Base-by-base conservation (phyloP, 2,797 vertebrate species). In the Gadopsis marmoratus region DNA sequence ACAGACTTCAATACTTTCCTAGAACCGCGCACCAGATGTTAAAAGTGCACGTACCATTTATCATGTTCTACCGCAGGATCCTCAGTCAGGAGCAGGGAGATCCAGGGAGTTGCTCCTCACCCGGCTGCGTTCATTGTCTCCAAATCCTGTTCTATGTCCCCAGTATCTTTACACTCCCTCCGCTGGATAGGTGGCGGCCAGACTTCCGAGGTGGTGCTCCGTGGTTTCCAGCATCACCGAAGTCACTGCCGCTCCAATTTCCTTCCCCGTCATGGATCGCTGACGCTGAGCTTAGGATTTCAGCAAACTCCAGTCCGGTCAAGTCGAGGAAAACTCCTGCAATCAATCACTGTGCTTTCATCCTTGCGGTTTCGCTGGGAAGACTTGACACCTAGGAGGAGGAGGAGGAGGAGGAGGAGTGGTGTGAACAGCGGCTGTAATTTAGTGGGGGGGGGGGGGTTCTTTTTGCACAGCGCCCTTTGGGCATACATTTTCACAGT, bases 31-130 rank as follows among this genome's bases (percentile, higher is more conserved):
- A 69, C 50, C 53, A 61, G 19, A 63, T 26, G 26, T 61, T 5
- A n/a, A 61, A 74, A 8, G 17, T 26, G 17, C 51, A 83, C 93
- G 83, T 83, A 95, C 95, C 95, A 95, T 96, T 95, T 93, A 94
- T 94, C 94, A 94, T 91, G 84, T 87, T 91, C 81, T 92, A 83
- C 71, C 58, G 86, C 88, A 54, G 90, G 90, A 86, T 76, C 92
- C 71, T 92, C 90, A 88, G 67, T 71, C 73, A 74, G 84, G 51
- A 55, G 45, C 85, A 76, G 71, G 47, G 59, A 82, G 77, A 76
- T 81, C 85, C 83, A 35, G 62, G 17, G 31, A 76, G 35, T 68
- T 26, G 64, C 71, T 85, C 74, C 83, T 76, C 81, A 66, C 78
- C 73, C 58, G 23, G 50, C 67, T 56, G 72, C 21, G 70, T 53